phyloP scores from a whole-genome alignment of 2,797 vertebrate species.

The Lacerta viridis region DNA sequence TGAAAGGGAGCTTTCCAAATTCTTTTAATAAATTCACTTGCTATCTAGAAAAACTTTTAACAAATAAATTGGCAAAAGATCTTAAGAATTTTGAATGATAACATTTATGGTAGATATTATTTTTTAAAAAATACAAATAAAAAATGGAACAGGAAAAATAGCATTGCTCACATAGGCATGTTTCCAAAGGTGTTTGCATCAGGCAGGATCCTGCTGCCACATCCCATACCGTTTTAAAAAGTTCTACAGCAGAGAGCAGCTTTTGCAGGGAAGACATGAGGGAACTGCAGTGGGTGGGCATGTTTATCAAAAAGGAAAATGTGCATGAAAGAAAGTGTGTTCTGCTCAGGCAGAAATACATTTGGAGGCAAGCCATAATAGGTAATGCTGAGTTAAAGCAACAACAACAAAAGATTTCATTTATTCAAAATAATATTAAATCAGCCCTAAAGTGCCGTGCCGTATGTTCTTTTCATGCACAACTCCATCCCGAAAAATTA shows the following conservation, averaged over 20 bases:
- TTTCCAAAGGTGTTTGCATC: background rate
- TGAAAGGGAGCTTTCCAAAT: background rate
- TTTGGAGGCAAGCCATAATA: background rate
- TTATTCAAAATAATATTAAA: background rate
- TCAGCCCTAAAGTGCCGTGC: background rate
- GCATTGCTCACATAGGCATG: background rate
- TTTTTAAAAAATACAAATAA: too few relatives aligned
- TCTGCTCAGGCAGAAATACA: background rate
- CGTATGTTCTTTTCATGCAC: background rate
- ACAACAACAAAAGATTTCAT: background rate
- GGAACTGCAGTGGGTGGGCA: background rate
- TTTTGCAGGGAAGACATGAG: too few relatives aligned
- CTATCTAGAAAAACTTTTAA: background rate
- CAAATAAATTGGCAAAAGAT: background rate
- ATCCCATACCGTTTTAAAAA: background rate
- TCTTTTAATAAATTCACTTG: background rate
- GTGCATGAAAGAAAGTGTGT: background rate
- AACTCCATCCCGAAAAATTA: background rate
- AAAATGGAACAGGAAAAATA: background rate
- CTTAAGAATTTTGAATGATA: too few relatives aligned
- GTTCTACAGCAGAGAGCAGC: background rate
- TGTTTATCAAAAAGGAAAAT: background rate
- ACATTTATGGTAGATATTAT: background rate
- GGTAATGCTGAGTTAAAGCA: background rate
- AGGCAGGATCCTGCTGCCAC: background rate